Evolutionary conservation across 2,888 invertebrate genomes (phyloP).

Genomic region (Carcina quercana): DNA sequence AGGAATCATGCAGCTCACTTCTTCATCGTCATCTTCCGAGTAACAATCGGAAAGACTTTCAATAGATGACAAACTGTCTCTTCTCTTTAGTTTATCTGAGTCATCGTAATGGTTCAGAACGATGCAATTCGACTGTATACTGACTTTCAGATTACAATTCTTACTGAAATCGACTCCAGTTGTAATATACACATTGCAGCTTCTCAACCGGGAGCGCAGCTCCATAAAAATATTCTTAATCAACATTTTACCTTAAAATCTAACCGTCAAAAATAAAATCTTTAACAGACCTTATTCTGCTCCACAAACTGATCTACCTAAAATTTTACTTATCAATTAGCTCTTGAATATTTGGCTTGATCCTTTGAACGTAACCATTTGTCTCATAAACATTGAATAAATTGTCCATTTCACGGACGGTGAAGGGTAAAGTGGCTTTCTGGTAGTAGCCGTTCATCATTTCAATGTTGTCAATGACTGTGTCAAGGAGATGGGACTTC

Average conservation of each 20-base stretch:
- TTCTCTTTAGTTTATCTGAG: conserved; percentile 28
- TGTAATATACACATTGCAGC: conserved; percentile 75
- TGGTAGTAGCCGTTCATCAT: conserved; percentile 88
- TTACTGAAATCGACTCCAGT: conserved; percentile 56
- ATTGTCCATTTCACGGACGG: conserved; percentile 83
- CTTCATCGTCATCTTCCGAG: conserved; percentile 53
- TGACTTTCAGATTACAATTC: conserved; percentile 61
- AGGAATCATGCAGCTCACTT: conserved; percentile 44
- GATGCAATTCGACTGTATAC: conserved; percentile 60
- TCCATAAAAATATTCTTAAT: conserved; percentile 73
- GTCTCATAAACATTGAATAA: conserved; percentile 79
- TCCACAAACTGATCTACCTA: conserved; percentile 20
- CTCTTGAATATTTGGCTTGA: conserved; percentile 39
- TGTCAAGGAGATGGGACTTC: conserved; percentile 89
- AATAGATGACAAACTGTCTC: conserved; percentile 61
- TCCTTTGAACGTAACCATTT: conserved; percentile 66
- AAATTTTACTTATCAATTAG: conserved; percentile 52
- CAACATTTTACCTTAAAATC: conserved; percentile 48
- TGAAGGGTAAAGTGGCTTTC: conserved; percentile 86
- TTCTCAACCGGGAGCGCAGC: conserved; percentile 73
- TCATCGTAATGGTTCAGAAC: conserved; percentile 54
- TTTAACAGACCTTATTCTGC: conserved; percentile 20
- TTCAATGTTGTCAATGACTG: conserved; percentile 93
- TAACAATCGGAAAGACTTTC: conserved; percentile 62
- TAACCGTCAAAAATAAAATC: conserved; percentile 19